Percentiles rank a stretch among this genome's conserved stretches.
Conservation (phyloP, 2,797 vertebrate species). For the Pitangus sulphuratus region DNA sequence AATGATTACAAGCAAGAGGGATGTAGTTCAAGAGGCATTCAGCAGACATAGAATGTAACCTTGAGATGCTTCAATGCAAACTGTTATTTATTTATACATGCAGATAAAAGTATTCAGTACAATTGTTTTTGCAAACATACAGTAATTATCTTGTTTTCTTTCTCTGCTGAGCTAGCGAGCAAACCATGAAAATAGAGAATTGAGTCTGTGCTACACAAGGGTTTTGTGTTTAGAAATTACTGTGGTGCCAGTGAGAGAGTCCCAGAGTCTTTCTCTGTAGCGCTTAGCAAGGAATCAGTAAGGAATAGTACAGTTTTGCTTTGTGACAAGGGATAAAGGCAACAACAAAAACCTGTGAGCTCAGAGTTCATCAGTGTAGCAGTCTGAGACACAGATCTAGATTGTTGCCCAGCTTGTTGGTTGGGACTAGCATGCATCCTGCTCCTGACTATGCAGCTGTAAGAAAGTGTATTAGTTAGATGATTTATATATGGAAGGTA, state of each 20-base stretch:
- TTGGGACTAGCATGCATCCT: background rate
- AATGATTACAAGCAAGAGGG: background rate
- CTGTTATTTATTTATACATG: background rate
- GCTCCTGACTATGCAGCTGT: background rate
- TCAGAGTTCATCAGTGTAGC: background rate
- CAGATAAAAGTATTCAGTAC: conserved; percentile 30
- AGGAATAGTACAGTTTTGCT: background rate
- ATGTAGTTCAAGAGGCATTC: background rate
- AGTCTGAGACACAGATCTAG: background rate
- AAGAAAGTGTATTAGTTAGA: background rate
- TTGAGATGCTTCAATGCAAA: background rate
- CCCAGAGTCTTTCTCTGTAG: background rate
- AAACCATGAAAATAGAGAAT: background rate
- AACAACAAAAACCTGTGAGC: background rate
- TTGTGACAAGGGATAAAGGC: background rate
- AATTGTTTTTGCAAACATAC: background rate
- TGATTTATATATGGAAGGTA: background rate
- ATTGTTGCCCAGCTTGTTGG: background rate
- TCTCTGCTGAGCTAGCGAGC: background rate
- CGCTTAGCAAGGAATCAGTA: background rate
- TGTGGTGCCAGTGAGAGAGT: background rate
- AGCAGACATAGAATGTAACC: background rate
- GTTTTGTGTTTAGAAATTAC: background rate
- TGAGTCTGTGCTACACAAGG: background rate
- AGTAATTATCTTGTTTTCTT: background rate